Percentiles rank a stretch among this genome's conserved stretches.
These are phyloP conservation scores for Heliconius melpomene DNA, from an alignment of 1,140 invertebrate genomes.

Conservation along the genomic window DNA sequence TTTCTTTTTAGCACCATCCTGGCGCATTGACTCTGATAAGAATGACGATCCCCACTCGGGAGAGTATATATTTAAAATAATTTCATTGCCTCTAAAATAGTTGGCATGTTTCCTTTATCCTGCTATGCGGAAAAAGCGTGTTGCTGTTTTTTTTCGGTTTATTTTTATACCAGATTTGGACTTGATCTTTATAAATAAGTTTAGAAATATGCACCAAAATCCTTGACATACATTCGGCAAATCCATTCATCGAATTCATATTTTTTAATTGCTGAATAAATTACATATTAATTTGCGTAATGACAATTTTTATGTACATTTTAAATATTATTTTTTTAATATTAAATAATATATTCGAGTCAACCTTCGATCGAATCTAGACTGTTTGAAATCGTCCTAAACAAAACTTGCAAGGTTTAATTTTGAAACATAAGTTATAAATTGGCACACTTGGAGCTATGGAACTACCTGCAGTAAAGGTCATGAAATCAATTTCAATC, in stretches of 20 bases:
- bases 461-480: slow-evolving; percentile 28
- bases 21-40: too few species aligned
- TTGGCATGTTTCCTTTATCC: too few species aligned
- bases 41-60: too few species aligned
- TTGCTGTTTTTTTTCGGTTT: too few species aligned
- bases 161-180: too few species aligned
- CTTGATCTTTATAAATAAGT: too few species aligned
- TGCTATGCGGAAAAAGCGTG: too few species aligned
- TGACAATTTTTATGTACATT: not conserved
- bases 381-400: not conserved
- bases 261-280: not conserved
- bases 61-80: too few species aligned
- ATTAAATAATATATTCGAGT: not conserved
- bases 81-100: not conserved
- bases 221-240: not conserved
- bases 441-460: slow-evolving; percentile 29
- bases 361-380: not conserved
- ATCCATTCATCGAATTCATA: not conserved
- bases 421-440: slow-evolving; percentile 27
- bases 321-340: not conserved
- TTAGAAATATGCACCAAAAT: not conserved
- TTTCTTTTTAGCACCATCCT: too few species aligned
- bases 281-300: not conserved
- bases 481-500: slow-evolving; percentile 24
- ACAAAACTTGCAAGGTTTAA: slow-evolving; percentile 1